Evolutionary conservation across 2,888 invertebrate genomes (phyloP).

Genomic region (Sphecodes monilicornis): DNA sequence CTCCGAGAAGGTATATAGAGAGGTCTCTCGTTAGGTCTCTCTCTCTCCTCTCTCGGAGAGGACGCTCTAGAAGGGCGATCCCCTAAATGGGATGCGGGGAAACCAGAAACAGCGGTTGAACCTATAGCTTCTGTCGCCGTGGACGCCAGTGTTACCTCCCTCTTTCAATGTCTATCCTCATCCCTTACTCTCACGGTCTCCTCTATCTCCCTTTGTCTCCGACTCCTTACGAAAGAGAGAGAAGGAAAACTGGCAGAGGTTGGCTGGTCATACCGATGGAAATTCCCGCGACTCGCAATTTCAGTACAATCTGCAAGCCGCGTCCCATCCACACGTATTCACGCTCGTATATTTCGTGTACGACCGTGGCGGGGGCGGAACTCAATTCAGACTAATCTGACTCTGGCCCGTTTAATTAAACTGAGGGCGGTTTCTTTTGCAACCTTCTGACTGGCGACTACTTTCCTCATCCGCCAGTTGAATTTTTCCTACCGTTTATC

Average conservation of each 20-base stretch:
- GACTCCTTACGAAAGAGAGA: background rate
- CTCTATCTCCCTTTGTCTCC: constrained; percentile 15
- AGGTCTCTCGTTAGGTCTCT: background rate
- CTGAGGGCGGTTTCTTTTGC: constrained; percentile 66
- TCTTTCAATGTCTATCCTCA: background rate
- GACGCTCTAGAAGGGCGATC: constrained; percentile 70
- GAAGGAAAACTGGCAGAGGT: constrained; percentile 67
- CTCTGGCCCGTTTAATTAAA: constrained; percentile 66
- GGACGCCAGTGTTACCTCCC: constrained; percentile 55
- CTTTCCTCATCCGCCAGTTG: background rate
- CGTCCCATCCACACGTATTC: constrained; percentile 42
- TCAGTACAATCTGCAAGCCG: constrained; percentile 75
- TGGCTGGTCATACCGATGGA: constrained; percentile 71
- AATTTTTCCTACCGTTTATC: background rate
- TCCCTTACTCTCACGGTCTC: constrained; percentile 15
- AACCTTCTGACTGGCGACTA: background rate
- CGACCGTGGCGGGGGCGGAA: constrained; percentile 59
- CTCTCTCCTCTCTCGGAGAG: constrained; percentile 23
- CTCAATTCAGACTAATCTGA: constrained; percentile 78
- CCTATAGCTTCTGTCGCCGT: constrained; percentile 51
- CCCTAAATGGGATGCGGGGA: constrained; percentile 66
- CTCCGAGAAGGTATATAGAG: background rate
- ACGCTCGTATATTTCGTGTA: constrained; percentile 24
- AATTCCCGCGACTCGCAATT: constrained; percentile 75
- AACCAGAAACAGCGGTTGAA: constrained; percentile 72